Conservation (phyloP, 53 echinoderm and acorn worm genomes). For the Luidia sarsii region DNA sequence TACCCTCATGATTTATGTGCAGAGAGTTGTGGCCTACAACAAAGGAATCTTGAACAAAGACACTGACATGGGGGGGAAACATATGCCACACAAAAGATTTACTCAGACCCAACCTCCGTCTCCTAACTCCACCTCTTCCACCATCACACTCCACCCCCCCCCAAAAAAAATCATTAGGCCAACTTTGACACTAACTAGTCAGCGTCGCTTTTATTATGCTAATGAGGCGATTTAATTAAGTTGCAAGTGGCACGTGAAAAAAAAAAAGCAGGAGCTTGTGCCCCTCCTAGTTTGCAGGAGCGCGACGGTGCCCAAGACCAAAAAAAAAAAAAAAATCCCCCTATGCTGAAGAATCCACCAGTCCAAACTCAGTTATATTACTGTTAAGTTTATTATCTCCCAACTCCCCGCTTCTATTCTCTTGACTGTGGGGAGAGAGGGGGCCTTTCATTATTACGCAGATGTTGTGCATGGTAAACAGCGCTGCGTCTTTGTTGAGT, state of each 20-base stretch:
- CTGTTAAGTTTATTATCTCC: slow-evolving; percentile 73
- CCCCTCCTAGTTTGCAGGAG: no score
- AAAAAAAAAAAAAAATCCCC: slow-evolving; percentile 30
- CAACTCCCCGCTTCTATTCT: no score
- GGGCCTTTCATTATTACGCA: slow-evolving; percentile 62
- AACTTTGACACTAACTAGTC: slow-evolving; percentile 26
- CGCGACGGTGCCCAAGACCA: slow-evolving; percentile 1
- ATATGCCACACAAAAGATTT: background rate
- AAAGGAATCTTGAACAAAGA: slow-evolving; percentile 21
- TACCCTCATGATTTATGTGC: no score
- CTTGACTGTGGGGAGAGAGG: slow-evolving; percentile 70
- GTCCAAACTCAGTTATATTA: slow-evolving; percentile 81
- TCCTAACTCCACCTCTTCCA: no score
- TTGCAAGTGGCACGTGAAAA: slow-evolving; percentile 38
- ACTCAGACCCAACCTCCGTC: no score
- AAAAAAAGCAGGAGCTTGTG: slow-evolving; percentile 67
- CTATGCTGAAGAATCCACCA: slow-evolving; percentile 61
- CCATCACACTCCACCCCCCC: no score
- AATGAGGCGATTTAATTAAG: slow-evolving; percentile 42
- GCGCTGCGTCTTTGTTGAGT: slow-evolving; percentile 52
- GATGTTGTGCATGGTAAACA: slow-evolving; percentile 59
- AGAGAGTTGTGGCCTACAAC: no score
- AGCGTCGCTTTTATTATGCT: slow-evolving; percentile 29
- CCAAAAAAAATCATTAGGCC: background rate
- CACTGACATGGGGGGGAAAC: background rate